These are phyloP conservation scores for Orestias chungarensis DNA, from an alignment of 2,797 vertebrate species.

Conservation along the genomic window DNA sequence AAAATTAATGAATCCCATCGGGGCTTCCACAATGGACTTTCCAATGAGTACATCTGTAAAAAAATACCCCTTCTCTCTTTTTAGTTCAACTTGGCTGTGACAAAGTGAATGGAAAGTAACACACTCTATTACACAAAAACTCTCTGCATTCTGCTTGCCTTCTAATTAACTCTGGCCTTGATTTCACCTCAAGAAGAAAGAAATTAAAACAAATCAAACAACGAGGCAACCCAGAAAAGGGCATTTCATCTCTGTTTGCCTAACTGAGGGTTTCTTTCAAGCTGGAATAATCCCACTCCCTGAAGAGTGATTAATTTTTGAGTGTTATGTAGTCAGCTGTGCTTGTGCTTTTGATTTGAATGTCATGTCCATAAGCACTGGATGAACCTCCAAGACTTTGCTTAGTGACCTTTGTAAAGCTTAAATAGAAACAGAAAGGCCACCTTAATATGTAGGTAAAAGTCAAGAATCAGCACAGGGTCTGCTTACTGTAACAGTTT, in stretches of 20 bases:
- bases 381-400: slow-evolving; percentile 59
- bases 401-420: slow-evolving; percentile 64
- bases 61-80: slow-evolving; percentile 30
- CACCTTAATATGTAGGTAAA: slow-evolving; percentile 30
- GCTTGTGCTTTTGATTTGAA: slow-evolving; percentile 72
- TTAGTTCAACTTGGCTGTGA: slow-evolving; percentile 50
- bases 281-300: slow-evolving; percentile 66
- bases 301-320: slow-evolving; percentile 72
- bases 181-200: slow-evolving; percentile 57
- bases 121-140: no score
- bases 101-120: slow-evolving; percentile 66
- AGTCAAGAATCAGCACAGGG: slow-evolving; percentile 19
- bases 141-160: slow-evolving; percentile 45
- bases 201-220: slow-evolving; percentile 40
- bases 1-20: slow-evolving; percentile 73
- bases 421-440: slow-evolving; percentile 56
- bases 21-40: slow-evolving; percentile 39
- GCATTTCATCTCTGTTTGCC: slow-evolving; percentile 64
- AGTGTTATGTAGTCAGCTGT: slow-evolving; percentile 65
- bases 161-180: slow-evolving; percentile 74
- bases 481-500: neutral
- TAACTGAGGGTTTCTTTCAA: slow-evolving; percentile 61
- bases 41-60: slow-evolving; percentile 27
- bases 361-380: slow-evolving; percentile 57
- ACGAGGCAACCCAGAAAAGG: slow-evolving; percentile 32